phyloP scores from a whole-genome alignment of 2,113 vertebrate genomes.

The Syngnathus typhle region DNA sequence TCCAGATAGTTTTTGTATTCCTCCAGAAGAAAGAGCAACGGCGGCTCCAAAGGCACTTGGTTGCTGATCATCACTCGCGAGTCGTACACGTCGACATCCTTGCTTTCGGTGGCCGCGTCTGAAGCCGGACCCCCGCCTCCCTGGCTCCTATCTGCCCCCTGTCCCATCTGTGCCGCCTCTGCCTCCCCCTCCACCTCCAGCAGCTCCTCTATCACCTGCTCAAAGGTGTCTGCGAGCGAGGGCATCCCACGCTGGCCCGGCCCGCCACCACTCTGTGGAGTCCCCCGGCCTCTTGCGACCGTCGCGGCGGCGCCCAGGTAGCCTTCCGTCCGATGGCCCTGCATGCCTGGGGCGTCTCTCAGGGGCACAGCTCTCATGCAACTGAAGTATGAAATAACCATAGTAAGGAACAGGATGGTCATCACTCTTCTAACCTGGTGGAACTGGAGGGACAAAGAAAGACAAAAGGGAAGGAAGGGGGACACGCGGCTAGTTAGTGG shows the following conservation, averaged over 20 bases:
- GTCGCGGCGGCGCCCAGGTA: slow-evolving; percentile 82
- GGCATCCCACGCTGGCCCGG: slow-evolving; percentile 77
- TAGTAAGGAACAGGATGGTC: slow-evolving; percentile 99
- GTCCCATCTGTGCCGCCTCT: slow-evolving; percentile 76
- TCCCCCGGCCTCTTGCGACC: slow-evolving; percentile 81
- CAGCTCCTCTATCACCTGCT: slow-evolving; percentile 97
- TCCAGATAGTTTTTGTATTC: slow-evolving; percentile 99
- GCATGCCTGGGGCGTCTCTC: slow-evolving; percentile 86
- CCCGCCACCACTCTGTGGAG: slow-evolving; percentile 83
- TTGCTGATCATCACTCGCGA: slow-evolving; percentile 98
- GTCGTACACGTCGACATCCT: slow-evolving; percentile 94
- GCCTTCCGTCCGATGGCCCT: slow-evolving; percentile 91
- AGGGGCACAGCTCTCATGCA: slow-evolving; percentile 99
- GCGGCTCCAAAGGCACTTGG: slow-evolving; percentile 99
- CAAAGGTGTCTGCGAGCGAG: slow-evolving; percentile 90
- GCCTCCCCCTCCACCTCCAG: slow-evolving; percentile 80
- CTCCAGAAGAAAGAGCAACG: slow-evolving; percentile 97
- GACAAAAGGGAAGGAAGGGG: slow-evolving; percentile 36
- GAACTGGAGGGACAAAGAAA: slow-evolving; percentile 78
- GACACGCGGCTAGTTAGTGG: slow-evolving; percentile 32
- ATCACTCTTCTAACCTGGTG: slow-evolving; percentile 99
- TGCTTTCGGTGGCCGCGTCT: slow-evolving; percentile 71
- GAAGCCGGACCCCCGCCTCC: slow-evolving; percentile 72
- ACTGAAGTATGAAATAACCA: slow-evolving; percentile 99
- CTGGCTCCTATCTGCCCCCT: slow-evolving; percentile 67